These are phyloP conservation scores for Dryobota labecula DNA, from an alignment of 2,888 invertebrate species.

Conservation along the genomic window DNA sequence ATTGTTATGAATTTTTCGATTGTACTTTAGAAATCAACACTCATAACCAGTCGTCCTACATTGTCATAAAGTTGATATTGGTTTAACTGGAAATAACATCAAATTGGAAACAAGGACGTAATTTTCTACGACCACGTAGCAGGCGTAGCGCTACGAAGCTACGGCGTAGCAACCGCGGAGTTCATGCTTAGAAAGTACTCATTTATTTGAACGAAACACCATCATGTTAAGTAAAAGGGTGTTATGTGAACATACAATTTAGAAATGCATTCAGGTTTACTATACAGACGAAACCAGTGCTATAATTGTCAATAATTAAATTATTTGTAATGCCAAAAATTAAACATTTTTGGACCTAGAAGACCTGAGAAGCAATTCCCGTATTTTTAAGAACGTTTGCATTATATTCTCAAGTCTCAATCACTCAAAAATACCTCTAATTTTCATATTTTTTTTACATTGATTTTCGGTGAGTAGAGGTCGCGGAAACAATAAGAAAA, in stretches of 20 bases:
- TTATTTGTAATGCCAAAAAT: not conserved
- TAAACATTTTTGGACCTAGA: no score
- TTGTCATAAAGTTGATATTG: not conserved
- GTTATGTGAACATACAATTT: not conserved
- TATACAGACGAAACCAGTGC: not conserved
- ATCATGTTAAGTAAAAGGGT: not conserved
- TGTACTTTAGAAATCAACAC: not conserved
- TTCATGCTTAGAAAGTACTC: not conserved
- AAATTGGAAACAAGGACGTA: not conserved
- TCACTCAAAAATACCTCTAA: no score
- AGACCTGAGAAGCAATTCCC: no score
- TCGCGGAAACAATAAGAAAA: no score
- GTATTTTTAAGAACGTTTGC: no score
- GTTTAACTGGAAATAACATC: not conserved
- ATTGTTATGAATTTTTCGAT: not conserved
- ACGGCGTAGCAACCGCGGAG: conserved; percentile 4
- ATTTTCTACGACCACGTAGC: not conserved
- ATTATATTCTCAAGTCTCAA: no score
- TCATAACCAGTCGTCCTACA: not conserved
- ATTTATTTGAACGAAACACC: not conserved
- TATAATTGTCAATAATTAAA: not conserved
- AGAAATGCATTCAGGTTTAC: not conserved
- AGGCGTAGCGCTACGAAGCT: conserved; percentile 6
- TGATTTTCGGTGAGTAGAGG: no score
- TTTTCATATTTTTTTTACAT: no score